phyloP scores from a whole-genome alignment of 2,888 invertebrate species.

The Polydrusus cervinus region DNA sequence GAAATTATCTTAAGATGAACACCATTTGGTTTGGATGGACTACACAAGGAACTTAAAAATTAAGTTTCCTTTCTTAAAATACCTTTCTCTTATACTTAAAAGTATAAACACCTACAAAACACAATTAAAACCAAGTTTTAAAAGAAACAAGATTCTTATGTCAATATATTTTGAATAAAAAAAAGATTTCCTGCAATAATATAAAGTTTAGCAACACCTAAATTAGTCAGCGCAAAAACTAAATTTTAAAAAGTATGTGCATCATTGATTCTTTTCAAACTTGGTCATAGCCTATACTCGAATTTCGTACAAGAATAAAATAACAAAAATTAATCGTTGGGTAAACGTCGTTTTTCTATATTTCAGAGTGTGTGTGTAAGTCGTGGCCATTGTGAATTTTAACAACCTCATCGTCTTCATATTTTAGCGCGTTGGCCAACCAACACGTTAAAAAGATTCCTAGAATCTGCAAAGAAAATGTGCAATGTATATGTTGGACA shows the following conservation, averaged over 20 bases:
- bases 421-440: constrained; percentile 86
- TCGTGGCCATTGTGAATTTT: constrained; percentile 54
- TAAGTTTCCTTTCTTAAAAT: constrained; percentile 27
- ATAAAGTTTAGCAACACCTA: too few relatives aligned
- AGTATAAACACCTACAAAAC: constrained; percentile 6
- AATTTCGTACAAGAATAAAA: constrained; percentile 1
- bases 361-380: constrained; percentile 53
- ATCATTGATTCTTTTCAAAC: constrained; percentile 30
- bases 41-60: constrained; percentile 36
- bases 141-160: not conserved
- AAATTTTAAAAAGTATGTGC: too few relatives aligned
- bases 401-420: constrained; percentile 60
- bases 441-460: constrained; percentile 91
- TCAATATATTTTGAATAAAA: not conserved
- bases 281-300: constrained; percentile 18
- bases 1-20: constrained; percentile 30
- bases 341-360: constrained; percentile 44
- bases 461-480: constrained; percentile 78
- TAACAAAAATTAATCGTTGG: constrained; percentile 33
- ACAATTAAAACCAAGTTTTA: constrained; percentile 7
- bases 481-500: constrained; percentile 22
- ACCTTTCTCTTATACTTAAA: constrained; percentile 6
- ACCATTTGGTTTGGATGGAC: constrained; percentile 49
- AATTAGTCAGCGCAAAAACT: too few relatives aligned
- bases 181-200: too few relatives aligned